Evolutionary conservation across 2,888 invertebrate species (phyloP).

Genomic region (Nomada fucata): DNA sequence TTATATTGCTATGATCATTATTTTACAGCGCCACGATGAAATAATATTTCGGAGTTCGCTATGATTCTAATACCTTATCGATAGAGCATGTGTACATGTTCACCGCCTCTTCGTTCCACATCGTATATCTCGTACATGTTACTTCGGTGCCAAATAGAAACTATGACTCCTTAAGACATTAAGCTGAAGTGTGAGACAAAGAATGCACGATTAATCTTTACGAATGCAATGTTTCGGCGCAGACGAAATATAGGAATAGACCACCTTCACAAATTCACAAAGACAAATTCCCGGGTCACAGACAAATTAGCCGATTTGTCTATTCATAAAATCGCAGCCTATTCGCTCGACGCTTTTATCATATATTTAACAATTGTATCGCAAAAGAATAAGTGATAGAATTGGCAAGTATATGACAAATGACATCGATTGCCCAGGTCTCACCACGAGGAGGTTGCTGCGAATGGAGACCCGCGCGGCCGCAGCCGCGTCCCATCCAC

Average conservation of each 20-base stretch:
- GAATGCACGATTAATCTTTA: constrained; percentile 28
- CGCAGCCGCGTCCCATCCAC: too few relatives aligned
- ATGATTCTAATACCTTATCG: constrained; percentile 10
- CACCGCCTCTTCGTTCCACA: constrained; percentile 34
- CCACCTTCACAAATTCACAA: too few relatives aligned
- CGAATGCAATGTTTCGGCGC: background rate
- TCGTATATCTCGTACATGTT: constrained; percentile 17
- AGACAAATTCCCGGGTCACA: too few relatives aligned
- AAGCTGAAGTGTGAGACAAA: constrained; percentile 21
- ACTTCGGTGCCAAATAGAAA: constrained; percentile 11
- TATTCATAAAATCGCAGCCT: too few relatives aligned
- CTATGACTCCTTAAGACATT: constrained; percentile 2
- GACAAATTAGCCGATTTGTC: too few relatives aligned
- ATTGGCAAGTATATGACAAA: too few relatives aligned
- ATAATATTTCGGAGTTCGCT: constrained; percentile 4
- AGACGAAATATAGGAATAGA: constrained; percentile 8
- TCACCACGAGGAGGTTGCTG: too few relatives aligned
- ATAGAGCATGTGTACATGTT: constrained; percentile 1
- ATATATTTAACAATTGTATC: too few relatives aligned
- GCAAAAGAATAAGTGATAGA: too few relatives aligned
- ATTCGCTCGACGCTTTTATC: too few relatives aligned
- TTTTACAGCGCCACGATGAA: background rate
- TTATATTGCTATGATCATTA: background rate
- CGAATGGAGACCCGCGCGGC: too few relatives aligned
- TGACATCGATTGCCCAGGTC: too few relatives aligned